These are phyloP conservation scores for Enoplosus armatus DNA, from an alignment of 2,797 vertebrate genomes.

Conservation along the genomic window DNA sequence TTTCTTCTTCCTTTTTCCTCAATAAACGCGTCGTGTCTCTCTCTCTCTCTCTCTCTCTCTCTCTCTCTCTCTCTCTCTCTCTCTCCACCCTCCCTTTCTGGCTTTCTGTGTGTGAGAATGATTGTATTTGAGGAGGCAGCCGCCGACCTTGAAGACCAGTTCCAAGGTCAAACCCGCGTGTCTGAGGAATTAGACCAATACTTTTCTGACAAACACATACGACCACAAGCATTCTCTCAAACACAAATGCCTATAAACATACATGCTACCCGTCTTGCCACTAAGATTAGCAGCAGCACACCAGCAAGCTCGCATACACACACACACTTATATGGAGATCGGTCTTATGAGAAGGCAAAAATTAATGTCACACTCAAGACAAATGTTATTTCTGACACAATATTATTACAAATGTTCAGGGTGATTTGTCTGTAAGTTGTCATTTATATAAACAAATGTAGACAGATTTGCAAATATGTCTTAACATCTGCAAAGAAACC, in stretches of 20 bases:
- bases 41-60: too few relatives aligned
- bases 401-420: constrained; percentile 9
- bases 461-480: constrained; percentile 19
- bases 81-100: constrained; percentile 14
- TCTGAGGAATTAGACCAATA: constrained; percentile 38
- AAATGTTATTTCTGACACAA: constrained; percentile 40
- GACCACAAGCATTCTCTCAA: constrained; percentile 3
- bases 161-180: constrained; percentile 66
- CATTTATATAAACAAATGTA: constrained; percentile 26
- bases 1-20: constrained; percentile 2
- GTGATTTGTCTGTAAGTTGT: constrained; percentile 5
- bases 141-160: constrained; percentile 56
- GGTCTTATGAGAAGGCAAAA: constrained; percentile 6
- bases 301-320: neutral
- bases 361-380: constrained; percentile 22
- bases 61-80: too few relatives aligned
- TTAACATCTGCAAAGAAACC: neutral
- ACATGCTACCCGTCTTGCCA: neutral
- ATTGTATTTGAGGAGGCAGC: constrained; percentile 52
- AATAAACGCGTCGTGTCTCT: too few relatives aligned
- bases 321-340: neutral
- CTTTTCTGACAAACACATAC: constrained; percentile 25
- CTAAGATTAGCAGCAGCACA: constrained; percentile 26
- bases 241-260: constrained; percentile 9
- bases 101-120: constrained; percentile 29